Conservation (phyloP, 2,888 invertebrate genomes). For the Eupithecia exiguata region DNA sequence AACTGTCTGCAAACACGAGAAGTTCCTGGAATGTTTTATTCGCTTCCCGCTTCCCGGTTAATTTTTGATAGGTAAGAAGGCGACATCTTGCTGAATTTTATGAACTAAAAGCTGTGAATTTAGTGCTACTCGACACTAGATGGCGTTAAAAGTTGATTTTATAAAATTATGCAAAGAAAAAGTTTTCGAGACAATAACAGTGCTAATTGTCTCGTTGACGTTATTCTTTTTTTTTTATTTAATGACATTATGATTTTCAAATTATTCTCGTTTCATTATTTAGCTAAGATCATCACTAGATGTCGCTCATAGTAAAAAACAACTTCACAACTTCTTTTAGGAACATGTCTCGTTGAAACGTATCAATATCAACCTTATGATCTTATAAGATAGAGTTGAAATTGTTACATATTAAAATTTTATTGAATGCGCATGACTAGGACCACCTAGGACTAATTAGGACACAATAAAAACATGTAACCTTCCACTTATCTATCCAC, state of each 20-base stretch:
- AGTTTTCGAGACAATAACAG: background rate
- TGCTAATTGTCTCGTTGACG: too few species aligned
- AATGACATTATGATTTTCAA: background rate
- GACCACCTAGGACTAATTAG: too few species aligned
- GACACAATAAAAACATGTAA: background rate
- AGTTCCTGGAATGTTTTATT: slow-evolving; percentile 19
- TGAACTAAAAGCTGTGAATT: background rate
- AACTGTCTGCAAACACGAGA: slow-evolving; percentile 7
- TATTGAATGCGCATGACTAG: too few species aligned
- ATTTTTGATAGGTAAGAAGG: slow-evolving; percentile 12
- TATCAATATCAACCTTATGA: background rate
- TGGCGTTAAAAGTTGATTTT: slow-evolving; percentile 11
- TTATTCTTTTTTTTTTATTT: background rate
- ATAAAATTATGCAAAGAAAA: background rate
- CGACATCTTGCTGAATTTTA: slow-evolving; percentile 16
- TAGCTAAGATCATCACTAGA: slow-evolving; percentile 50
- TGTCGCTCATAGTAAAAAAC: slow-evolving; percentile 40
- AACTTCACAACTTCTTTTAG: background rate
- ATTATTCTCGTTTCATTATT: background rate
- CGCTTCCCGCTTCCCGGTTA: slow-evolving; percentile 10
- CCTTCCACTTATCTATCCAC: background rate
- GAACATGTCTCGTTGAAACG: background rate
- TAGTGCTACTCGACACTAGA: slow-evolving; percentile 27
- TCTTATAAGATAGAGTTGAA: background rate
- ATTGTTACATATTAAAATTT: background rate